phyloP scores from a whole-genome alignment of 2,888 invertebrate species.

The Stictocephala bisonia region DNA sequence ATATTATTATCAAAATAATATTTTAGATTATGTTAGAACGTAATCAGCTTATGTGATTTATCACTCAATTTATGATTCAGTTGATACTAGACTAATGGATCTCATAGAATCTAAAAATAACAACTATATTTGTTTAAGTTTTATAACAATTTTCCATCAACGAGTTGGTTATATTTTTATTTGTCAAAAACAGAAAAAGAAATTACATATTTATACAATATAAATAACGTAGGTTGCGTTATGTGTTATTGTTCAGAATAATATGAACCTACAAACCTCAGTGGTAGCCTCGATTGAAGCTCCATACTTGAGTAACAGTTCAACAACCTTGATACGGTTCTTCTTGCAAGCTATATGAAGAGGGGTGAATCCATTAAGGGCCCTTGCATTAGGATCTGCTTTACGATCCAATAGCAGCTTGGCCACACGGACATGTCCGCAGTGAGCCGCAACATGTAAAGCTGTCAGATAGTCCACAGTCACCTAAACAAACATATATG shows the following conservation, averaged over 20 bases:
- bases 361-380: conserved; percentile 97
- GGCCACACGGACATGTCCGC: conserved; percentile 93
- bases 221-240: conserved; percentile 35
- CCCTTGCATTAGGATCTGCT: conserved; percentile 97
- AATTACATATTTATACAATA: too few species aligned
- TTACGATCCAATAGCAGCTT: conserved; percentile 86
- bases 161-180: too few species aligned
- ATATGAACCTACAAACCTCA: conserved; percentile 56
- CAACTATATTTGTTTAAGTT: too few species aligned
- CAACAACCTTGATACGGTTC: conserved; percentile 96
- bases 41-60: too few species aligned
- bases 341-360: conserved; percentile 99
- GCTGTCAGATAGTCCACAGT: conserved; percentile 98
- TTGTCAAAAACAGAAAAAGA: too few species aligned
- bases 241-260: neutral
- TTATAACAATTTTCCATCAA: too few species aligned
- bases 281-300: conserved; percentile 72
- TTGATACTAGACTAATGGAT: too few species aligned
- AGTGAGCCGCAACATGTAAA: conserved; percentile 95
- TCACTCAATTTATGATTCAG: too few species aligned
- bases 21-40: too few species aligned
- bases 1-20: too few species aligned
- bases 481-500: too few species aligned
- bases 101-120: too few species aligned
- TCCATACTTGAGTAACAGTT: conserved; percentile 93